A percentile compares a stretch with the other conserved stretches of the same genome.
These are phyloP conservation scores for Stigmatopora argus DNA, from an alignment of 2,113 vertebrate genomes.

Conservation along the genomic window DNA sequence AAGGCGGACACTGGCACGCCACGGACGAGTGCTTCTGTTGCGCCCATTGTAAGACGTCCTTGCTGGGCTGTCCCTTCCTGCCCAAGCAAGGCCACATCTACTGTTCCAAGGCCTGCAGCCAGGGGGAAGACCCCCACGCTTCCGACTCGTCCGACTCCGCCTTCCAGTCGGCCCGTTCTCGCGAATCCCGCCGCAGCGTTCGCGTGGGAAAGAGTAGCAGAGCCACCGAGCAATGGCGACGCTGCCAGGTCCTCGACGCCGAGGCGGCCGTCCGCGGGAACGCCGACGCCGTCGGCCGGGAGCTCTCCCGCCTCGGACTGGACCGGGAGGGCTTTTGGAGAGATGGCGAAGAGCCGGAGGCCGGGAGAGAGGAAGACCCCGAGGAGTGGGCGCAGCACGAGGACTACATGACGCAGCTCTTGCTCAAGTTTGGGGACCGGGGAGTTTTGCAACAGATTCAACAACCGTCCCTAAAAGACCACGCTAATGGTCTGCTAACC, in stretches of 20 bases:
- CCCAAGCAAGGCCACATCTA: slow-evolving; percentile 91
- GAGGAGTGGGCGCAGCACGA: slow-evolving; percentile 97
- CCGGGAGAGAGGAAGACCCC: slow-evolving; percentile 75
- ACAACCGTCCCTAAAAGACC: slow-evolving; percentile 45
- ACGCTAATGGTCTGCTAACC: slow-evolving; percentile 40
- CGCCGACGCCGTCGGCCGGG: slow-evolving; percentile 80
- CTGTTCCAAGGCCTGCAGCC: slow-evolving; percentile 90
- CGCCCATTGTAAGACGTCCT: slow-evolving; percentile 85
- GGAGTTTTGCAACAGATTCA: slow-evolving; percentile 79
- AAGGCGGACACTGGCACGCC: slow-evolving; percentile 93
- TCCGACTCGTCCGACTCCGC: slow-evolving; percentile 92
- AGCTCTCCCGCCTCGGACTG: slow-evolving; percentile 79
- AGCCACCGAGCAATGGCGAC: slow-evolving; percentile 82
- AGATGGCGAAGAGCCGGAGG: slow-evolving; percentile 80
- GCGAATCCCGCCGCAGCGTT: slow-evolving; percentile 83
- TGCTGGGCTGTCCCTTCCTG: slow-evolving; percentile 92
- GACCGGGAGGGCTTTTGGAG: slow-evolving; percentile 84
- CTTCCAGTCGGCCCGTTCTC: slow-evolving; percentile 86
- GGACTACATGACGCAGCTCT: slow-evolving; percentile 95
- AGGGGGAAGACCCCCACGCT: slow-evolving; percentile 84
- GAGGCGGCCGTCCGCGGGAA: slow-evolving; percentile 40
- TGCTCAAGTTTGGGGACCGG: slow-evolving; percentile 91
- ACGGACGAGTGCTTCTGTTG: slow-evolving; percentile 92
- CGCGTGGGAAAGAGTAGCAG: slow-evolving; percentile 89
- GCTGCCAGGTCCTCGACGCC: slow-evolving; percentile 76